phyloP scores from a whole-genome alignment of 2,797 vertebrate species.

The Lophotriccus pileatus region DNA sequence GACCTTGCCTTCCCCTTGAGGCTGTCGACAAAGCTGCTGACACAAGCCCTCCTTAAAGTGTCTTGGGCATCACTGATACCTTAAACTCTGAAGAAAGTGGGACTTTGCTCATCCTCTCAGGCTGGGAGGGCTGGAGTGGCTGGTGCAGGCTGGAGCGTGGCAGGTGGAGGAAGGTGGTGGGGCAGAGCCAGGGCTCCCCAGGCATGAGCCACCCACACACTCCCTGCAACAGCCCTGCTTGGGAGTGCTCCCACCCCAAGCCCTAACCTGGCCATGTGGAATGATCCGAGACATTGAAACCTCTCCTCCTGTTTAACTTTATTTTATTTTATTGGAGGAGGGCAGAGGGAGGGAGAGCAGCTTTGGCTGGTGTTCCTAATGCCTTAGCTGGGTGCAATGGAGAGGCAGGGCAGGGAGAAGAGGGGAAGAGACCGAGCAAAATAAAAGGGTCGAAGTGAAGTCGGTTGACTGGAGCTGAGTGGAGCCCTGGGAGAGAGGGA shows the following conservation, averaged over 20 bases:
- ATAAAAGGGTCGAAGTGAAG: not conserved
- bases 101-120: not conserved
- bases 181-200: not conserved
- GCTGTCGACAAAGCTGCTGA: not conserved
- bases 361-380: not conserved
- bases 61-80: fast-evolving
- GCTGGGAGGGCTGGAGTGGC: not conserved
- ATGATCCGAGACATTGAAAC: not conserved
- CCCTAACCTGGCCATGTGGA: not conserved
- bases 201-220: fast-evolving
- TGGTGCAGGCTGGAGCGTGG: not conserved
- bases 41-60: not conserved
- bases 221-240: not conserved
- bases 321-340: not conserved
- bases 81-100: not conserved
- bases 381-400: not conserved
- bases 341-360: not conserved
- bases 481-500: not conserved
- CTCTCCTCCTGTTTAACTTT: not conserved
- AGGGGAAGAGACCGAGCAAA: not conserved
- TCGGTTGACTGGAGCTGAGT: not conserved
- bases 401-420: not conserved
- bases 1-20: not conserved
- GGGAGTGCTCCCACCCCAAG: fast-evolving
- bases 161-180: not conserved